A percentile compares a stretch with the other conserved stretches of the same genome.
These are phyloP conservation scores for Acanthiza pusilla DNA, from an alignment of 2,797 vertebrate genomes.

Conservation along the genomic window DNA sequence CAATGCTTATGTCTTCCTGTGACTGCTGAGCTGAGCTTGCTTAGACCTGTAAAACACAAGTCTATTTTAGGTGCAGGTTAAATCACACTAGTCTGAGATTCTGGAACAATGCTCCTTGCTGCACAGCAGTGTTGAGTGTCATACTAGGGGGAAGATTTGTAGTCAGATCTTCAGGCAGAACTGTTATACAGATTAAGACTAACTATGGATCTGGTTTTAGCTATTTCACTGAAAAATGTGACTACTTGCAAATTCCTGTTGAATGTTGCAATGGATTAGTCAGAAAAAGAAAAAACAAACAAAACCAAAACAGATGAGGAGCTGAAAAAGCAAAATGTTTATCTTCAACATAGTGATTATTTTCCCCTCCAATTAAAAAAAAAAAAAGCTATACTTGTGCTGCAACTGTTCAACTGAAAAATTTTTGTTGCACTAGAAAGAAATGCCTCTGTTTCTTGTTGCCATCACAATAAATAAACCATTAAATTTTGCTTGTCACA, in stretches of 20 bases:
- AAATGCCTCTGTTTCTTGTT: neutral
- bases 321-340: neutral
- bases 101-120: neutral
- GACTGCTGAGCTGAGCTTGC: neutral
- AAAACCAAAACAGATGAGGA: neutral
- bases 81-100: neutral
- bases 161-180: neutral
- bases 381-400: fast-evolving
- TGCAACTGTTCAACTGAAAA: neutral
- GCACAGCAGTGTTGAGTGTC: neutral
- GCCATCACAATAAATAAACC: neutral
- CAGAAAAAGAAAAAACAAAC: neutral
- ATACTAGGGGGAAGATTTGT: neutral
- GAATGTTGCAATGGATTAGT: neutral
- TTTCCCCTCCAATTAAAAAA: neutral
- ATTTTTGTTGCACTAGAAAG: neutral
- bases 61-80: neutral
- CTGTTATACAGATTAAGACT: neutral
- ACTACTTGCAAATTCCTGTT: neutral
- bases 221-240: neutral
- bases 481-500: neutral
- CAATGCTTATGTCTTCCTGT: neutral
- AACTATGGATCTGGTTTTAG: neutral
- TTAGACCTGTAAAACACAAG: neutral
- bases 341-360: neutral